Evolutionary conservation across 2,888 invertebrate species (phyloP).

Genomic region (Dynastes grantii): DNA sequence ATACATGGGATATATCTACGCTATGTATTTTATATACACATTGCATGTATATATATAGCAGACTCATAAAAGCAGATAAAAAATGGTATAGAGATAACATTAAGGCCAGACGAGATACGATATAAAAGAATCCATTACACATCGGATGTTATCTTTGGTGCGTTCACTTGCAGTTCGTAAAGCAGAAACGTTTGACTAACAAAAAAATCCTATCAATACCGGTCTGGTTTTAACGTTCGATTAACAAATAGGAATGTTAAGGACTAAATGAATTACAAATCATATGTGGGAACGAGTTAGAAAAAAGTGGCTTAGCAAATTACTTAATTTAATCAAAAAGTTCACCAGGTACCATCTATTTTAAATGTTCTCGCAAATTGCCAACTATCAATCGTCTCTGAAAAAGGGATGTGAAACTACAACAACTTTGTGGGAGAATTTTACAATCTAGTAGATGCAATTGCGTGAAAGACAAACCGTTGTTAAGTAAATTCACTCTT

Average conservation of each 20-base stretch:
- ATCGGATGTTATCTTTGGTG: conserved; percentile 42
- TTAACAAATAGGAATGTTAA: background rate
- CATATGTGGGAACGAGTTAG: too few relatives aligned
- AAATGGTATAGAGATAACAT: conserved; percentile 50
- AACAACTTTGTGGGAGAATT: too few relatives aligned
- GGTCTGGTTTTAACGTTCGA: background rate
- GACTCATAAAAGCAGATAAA: conserved; percentile 50
- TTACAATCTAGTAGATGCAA: too few relatives aligned
- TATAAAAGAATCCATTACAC: conserved; percentile 49
- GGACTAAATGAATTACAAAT: too few relatives aligned
- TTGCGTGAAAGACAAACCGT: too few relatives aligned
- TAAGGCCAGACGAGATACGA: conserved; percentile 48
- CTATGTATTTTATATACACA: conserved; percentile 23
- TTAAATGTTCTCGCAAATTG: background rate
- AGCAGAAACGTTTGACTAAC: conserved; percentile 18
- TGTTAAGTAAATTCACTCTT: too few relatives aligned
- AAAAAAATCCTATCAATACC: conserved; percentile 6
- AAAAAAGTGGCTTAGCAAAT: too few relatives aligned
- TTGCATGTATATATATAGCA: conserved; percentile 42
- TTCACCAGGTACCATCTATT: too few relatives aligned
- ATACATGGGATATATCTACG: conserved; percentile 25
- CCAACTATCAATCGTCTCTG: background rate
- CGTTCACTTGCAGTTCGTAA: conserved; percentile 24
- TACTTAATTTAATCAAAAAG: too few relatives aligned
- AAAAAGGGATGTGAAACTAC: background rate